Evolutionary conservation across 2,797 vertebrate species (phyloP), one percentile per base, ranked within the genome.

Genomic region (Myotis pilosus): DNA sequence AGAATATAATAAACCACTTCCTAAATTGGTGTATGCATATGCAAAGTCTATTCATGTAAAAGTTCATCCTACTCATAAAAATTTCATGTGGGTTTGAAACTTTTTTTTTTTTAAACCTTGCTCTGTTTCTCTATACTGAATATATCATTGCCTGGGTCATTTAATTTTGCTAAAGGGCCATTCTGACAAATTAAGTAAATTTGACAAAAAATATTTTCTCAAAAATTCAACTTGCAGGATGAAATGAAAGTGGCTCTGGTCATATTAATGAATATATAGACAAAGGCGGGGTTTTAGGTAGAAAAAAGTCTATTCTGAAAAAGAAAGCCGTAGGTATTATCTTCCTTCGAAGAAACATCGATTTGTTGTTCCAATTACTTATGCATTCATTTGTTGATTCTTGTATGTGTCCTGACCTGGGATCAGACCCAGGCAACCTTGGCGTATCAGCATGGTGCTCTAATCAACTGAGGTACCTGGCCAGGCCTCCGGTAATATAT

Each of bases 91-190:
- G 15, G 2, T 57, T 62, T 47, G 47, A 47, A 47, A 47, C 47
- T 15, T 47, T 47, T 12, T 7, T 7, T 47, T 47, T 47, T 47
- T 47, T 4, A 47, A 47, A 60, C 12, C 12, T 60, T 89, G 33
- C 53, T 44, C 19, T 55, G 0, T 79, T 80, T 30, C 22, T 66
- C 13, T 15, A 6, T 72, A 33, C 15, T 44, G 6, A 87, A 81
- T 23, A 93, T 82, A 64, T 55, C 72, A 44, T 71, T 88, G 64
- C 38, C 74, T 62, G 60, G 25, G n/a, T 71, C 23, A 82, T 79
- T 90, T 83, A 55, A 41, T 91, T 96, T 91, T 87, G 10, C 28
- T 86, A 75, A 95, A 91, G 57, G 9, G 13, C 0, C 30, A 68
- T 81, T 91, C 51, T 82, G 23, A 44, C 25, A 41, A 88, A 79